A percentile compares a stretch with the other conserved stretches of the same genome.
Evolutionary conservation across 1,140 invertebrate genomes (phyloP).

Genomic region (Drosophila repleta): DNA sequence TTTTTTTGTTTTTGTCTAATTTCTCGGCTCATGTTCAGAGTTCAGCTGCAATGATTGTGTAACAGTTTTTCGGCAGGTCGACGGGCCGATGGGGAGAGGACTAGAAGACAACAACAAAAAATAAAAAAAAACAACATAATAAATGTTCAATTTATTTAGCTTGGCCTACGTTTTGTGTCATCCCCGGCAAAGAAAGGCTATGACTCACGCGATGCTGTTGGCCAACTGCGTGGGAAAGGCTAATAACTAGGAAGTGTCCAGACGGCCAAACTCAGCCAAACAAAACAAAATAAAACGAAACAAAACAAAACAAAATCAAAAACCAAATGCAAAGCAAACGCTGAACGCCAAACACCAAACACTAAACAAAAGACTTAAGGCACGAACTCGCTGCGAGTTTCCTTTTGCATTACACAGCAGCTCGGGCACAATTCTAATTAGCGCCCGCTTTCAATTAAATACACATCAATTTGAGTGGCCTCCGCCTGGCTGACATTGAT

Average conservation of each 20-base stretch:
- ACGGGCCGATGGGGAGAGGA: not conserved
- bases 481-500: conserved; percentile 69
- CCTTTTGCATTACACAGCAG: conserved; percentile 63
- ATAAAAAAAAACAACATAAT: conserved; percentile 50
- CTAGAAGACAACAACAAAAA: no score
- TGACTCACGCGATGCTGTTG: conserved; percentile 71
- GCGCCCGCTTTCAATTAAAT: conserved; percentile 70
- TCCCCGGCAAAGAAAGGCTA: conserved; percentile 51
- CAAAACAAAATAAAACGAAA: conserved; percentile 10
- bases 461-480: conserved; percentile 64
- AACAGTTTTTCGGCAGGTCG: conserved; percentile 33
- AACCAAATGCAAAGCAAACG: not conserved
- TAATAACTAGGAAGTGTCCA: conserved; percentile 67
- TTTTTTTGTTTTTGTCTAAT: conserved; percentile 61
- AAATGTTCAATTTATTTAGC: conserved; percentile 71
- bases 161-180: conserved; percentile 59
- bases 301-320: conserved; percentile 16
- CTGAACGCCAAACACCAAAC: not conserved
- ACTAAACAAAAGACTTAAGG: conserved; percentile 41
- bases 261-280: conserved; percentile 6
- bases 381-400: conserved; percentile 22
- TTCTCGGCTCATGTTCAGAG: conserved; percentile 47
- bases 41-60: conserved; percentile 69
- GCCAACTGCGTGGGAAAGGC: conserved; percentile 71
- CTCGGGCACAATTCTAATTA: conserved; percentile 69